Evolutionary conservation across 2,888 invertebrate genomes (phyloP), one percentile per base, ranked within the genome.

Genomic region (Drosophila incognita): DNA sequence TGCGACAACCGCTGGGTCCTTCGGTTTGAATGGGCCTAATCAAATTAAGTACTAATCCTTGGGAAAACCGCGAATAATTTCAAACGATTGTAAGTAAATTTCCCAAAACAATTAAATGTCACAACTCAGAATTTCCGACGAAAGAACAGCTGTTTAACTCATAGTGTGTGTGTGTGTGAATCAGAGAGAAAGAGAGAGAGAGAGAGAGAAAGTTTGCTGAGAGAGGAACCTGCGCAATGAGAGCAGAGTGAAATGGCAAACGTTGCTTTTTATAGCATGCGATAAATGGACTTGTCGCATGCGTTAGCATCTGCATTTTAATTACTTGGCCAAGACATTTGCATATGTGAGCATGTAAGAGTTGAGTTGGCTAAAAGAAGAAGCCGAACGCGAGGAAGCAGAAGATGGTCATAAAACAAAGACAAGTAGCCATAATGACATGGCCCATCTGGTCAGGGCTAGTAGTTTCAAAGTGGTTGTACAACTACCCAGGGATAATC

Each of bases 81-180:
- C 77, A 90, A 84, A 90, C 89, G 87, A 87, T 90, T 87, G 85
- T 84, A 89, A 90, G 87, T 84, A 89, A 87, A 90, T 87, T 90
- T 90, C 90, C 90, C 87, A 79, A 90, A 90, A 84, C 90, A 90
- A 90, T 87, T 90, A 89, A 86, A 79, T 70, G 65, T 24, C 64
- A 58, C 65, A 62, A 51, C 69, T 78, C 49, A 15, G 79, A 59
- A 68, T 67, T 76, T 82, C 81, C 81, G 73, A 35, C 13, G 2
- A 24, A 72, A 4, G 1, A 46, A 62, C 77, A 78, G 81, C 68
- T 83, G 74, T 60, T 60, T 27, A 4, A 52, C 48, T 38, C 10
- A 33, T 11, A 33, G 33, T 33, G 3, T 33, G 33, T 33, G 33
- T 31, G 31, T 29, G 31, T 31, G 31, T 33, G 33, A 11, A 4